Evolutionary conservation across 92 coral and sea anemone species (phyloP).

Genomic region (Epizoanthus fatuus): DNA sequence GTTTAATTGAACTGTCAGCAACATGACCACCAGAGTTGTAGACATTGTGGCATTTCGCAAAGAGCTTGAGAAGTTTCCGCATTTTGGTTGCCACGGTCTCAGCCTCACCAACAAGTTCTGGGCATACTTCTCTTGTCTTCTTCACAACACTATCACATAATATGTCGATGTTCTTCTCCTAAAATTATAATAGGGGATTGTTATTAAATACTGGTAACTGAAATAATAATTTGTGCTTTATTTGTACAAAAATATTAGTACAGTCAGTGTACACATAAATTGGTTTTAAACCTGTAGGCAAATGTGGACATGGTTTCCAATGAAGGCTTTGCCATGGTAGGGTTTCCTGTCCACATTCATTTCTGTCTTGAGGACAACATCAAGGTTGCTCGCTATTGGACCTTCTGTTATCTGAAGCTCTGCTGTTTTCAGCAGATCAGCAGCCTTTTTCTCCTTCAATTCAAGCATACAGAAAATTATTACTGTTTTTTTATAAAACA

Average conservation of each 20-base stretch:
- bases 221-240: no score
- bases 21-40: constrained; percentile 33
- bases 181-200: constrained; percentile 32
- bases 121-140: constrained; percentile 28
- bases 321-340: constrained; percentile 40
- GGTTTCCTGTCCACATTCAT: constrained; percentile 41
- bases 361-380: constrained; percentile 7
- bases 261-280: no score
- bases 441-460: constrained; percentile 42
- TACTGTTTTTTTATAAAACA: no score
- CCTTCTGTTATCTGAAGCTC: constrained; percentile 17
- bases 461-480: no score
- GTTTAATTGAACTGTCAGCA: constrained; percentile 11
- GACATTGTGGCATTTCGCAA: constrained; percentile 35
- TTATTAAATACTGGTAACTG: background rate
- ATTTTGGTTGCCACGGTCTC: constrained; percentile 13
- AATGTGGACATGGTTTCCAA: constrained; percentile 38
- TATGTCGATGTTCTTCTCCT: constrained; percentile 31
- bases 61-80: constrained; percentile 16
- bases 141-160: constrained; percentile 49
- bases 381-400: constrained; percentile 15
- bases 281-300: constrained; percentile 30
- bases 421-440: constrained; percentile 30
- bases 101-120: constrained; percentile 27
- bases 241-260: no score